These are phyloP conservation scores for Xanthia icteritia DNA, from an alignment of 2,888 invertebrate species.

Conservation along the genomic window DNA sequence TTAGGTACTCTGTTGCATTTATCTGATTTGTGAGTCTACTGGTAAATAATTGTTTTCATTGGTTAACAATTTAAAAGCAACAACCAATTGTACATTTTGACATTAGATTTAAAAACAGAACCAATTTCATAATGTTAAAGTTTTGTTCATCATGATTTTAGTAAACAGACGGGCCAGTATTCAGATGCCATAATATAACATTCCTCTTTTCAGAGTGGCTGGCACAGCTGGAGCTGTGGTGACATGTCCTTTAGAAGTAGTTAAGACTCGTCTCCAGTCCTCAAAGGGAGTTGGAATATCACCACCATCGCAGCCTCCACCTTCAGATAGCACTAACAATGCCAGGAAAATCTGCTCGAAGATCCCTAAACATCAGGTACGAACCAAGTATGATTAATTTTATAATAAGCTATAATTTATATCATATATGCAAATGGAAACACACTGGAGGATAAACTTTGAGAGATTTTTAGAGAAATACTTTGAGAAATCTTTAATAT, in stretches of 20 bases:
- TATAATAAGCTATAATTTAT: not conserved
- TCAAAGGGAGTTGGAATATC: slow-evolving; percentile 92
- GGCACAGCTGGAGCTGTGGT: slow-evolving; percentile 99
- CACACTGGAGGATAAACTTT: not conserved
- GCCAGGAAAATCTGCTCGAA: slow-evolving; percentile 94
- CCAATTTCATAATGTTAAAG: slow-evolving; percentile 15
- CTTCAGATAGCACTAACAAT: slow-evolving; percentile 87
- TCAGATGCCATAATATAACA: not conserved
- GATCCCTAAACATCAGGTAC: slow-evolving; percentile 93
- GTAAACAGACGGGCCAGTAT: not conserved
- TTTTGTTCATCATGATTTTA: not conserved
- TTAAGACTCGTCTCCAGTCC: slow-evolving; percentile 99
- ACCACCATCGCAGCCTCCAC: slow-evolving; percentile 87
- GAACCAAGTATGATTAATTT: not conserved
- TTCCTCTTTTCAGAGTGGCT: slow-evolving; percentile 92
- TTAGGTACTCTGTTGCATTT: not conserved
- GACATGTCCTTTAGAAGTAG: slow-evolving; percentile 99
- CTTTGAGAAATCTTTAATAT: not conserved
- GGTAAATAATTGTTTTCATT: not conserved
- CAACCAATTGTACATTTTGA: slow-evolving; percentile 6
- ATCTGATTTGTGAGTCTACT: not conserved
- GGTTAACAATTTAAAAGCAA: not conserved
- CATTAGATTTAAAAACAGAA: slow-evolving; percentile 20
- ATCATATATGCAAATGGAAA: not conserved
- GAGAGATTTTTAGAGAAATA: not conserved